A percentile compares a stretch with the other conserved stretches of the same genome.
phyloP scores from a whole-genome alignment of 1,140 invertebrate species.

The Trachymyrmex cornetzi region DNA sequence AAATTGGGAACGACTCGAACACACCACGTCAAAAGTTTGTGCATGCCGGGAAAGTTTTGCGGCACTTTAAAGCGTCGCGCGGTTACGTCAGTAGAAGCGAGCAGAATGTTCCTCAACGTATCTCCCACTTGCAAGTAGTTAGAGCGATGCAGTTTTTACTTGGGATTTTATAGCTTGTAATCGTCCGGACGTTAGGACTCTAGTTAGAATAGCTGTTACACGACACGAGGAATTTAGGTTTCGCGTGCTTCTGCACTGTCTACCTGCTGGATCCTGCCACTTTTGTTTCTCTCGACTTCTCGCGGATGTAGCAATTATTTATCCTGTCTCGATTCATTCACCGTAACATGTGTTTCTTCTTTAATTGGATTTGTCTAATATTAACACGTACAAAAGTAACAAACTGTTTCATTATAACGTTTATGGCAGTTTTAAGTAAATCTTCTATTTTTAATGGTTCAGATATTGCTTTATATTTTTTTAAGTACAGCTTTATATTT shows the following conservation, averaged over 20 bases:
- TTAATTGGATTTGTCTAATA: neutral
- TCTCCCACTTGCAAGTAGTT: constrained; percentile 20
- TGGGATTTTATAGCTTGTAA: constrained; percentile 79
- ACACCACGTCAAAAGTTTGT: constrained; percentile 45
- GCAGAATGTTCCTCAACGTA: constrained; percentile 53
- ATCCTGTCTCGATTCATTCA: neutral
- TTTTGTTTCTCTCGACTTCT: constrained; percentile 30
- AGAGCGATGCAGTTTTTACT: constrained; percentile 63
- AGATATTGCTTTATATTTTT: neutral
- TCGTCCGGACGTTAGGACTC: constrained; percentile 72
- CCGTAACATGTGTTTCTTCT: neutral
- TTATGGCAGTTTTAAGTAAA: neutral
- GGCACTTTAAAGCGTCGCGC: constrained; percentile 47
- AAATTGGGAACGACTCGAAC: constrained; percentile 55
- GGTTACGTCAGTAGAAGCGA: constrained; percentile 60
- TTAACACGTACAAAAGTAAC: neutral
- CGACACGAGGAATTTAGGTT: constrained; percentile 77
- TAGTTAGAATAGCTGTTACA: constrained; percentile 74
- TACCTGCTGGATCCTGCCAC: constrained; percentile 1
- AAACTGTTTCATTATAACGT: neutral
- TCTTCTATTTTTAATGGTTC: neutral
- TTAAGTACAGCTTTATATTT: neutral
- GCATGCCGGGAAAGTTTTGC: constrained; percentile 43
- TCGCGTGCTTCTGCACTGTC: constrained; percentile 69
- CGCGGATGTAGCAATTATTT: neutral